Base-by-base conservation (phyloP, 2,113 vertebrate species). In the Indicator indicator region DNA sequence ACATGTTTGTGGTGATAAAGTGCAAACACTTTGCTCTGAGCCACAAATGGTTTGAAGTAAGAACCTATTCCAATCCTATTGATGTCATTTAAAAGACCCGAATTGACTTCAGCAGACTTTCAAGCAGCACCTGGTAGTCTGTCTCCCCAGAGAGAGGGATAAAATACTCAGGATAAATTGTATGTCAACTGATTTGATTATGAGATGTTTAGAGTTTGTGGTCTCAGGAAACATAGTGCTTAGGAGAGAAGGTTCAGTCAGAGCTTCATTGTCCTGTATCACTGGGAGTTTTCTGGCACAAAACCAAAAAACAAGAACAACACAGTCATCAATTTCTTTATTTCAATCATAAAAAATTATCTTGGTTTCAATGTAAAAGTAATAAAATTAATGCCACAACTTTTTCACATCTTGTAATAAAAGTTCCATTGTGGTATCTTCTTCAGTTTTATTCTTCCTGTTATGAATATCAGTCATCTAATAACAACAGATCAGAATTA, bases 41-140 rank as follows among this genome's bases (percentile, higher is more conserved):
- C 40, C 33, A 81, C 46, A 78, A 90, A 95, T 44, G 5, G 32
- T 86, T 88, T 90, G 91, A 93, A 92, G 80, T 27, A 93, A 94
- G 76, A 94, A 88, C 30, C 36, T 55, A 69, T 91, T 93, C 77
- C 83, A 81, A 72, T 32, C n/a, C 83, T 58, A 81, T 11, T 78
- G 70, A 75, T 78, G 62, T 90, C 7, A 20, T 90, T 95, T 86
- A 69, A 95, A 94, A 93, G 79, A 90, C 73, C 15, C 1, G 0
- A 65, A 83, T 77, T 81, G 73, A 94, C 65, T 83, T 83, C 65
- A 73, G 76, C 14, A 62, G 54, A 27, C 20, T 83, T 94, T 91
- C 69, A 80, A 30, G 86, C 85, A 82, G 65, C 26, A 83, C 33
- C 33, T 38, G 44, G 65, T 80, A 88, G 90, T 90, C 88, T 65